Evolutionary conservation across 2,113 vertebrate genomes (phyloP).

Genomic region (Pardalotus punctatus): DNA sequence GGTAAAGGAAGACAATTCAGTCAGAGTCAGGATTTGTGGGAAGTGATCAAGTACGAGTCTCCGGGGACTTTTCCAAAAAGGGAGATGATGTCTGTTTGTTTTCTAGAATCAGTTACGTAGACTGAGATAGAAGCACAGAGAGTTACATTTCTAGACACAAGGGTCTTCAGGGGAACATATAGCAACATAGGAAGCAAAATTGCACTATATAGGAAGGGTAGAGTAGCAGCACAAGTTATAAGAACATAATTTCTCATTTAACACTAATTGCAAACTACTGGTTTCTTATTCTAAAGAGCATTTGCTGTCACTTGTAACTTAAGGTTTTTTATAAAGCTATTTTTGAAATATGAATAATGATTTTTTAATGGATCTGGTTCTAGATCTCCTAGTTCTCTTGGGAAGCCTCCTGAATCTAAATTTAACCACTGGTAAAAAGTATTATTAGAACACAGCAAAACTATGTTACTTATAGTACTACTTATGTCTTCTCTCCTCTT

Average conservation of each 20-base stretch:
- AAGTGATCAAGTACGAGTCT: not conserved
- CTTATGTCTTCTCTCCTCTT: not conserved
- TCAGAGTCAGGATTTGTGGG: not conserved
- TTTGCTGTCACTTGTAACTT: slow-evolving; percentile 19
- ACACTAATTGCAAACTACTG: slow-evolving; percentile 32
- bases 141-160: not conserved
- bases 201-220: not conserved
- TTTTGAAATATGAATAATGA: not conserved
- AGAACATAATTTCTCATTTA: slow-evolving; percentile 38
- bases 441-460: not conserved
- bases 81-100: not conserved
- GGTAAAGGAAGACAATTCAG: not conserved
- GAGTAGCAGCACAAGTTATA: not conserved
- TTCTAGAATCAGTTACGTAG: not conserved
- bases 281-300: slow-evolving; percentile 26
- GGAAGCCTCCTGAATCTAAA: not conserved
- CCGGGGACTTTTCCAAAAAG: not conserved
- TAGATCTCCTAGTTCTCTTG: not conserved
- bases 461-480: not conserved
- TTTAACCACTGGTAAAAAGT: not conserved
- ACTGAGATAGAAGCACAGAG: not conserved
- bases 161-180: not conserved
- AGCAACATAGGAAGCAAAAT: not conserved
- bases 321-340: not conserved
- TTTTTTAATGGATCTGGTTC: not conserved